phyloP scores from a whole-genome alignment of 2,113 vertebrate species.

The Rousettus leschenaultii region DNA sequence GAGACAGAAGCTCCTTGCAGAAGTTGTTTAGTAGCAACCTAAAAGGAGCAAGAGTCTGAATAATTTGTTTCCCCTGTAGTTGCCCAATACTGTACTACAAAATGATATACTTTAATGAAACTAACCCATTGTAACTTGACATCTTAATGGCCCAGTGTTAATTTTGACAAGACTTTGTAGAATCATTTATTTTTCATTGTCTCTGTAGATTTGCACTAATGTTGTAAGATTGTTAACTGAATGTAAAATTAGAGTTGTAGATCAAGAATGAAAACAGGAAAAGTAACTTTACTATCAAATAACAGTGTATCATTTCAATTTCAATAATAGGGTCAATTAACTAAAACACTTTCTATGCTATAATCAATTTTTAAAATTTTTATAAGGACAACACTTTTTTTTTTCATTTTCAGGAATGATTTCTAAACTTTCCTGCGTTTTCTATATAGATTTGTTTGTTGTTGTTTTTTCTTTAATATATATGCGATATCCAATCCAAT shows the following conservation, averaged over 20 bases:
- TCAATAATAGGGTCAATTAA: background rate
- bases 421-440: background rate
- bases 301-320: constrained; percentile 8
- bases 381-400: background rate
- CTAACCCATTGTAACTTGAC: constrained; percentile 58
- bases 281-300: constrained; percentile 45
- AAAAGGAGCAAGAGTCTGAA: constrained; percentile 47
- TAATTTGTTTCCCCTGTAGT: constrained; percentile 64
- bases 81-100: constrained; percentile 51
- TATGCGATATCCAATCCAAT: background rate
- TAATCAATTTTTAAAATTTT: background rate
- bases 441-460: background rate
- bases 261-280: constrained; percentile 59
- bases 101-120: constrained; percentile 59
- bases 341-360: background rate
- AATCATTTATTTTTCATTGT: constrained; percentile 70
- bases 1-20: constrained; percentile 43
- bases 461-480: background rate
- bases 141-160: constrained; percentile 64
- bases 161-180: constrained; percentile 64
- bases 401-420: background rate
- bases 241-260: constrained; percentile 57
- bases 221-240: constrained; percentile 59
- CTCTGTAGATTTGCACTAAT: constrained; percentile 55
- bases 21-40: constrained; percentile 52